These are phyloP conservation scores for Mystacides longicornis DNA, from an alignment of 2,888 invertebrate genomes.

Conservation along the genomic window DNA sequence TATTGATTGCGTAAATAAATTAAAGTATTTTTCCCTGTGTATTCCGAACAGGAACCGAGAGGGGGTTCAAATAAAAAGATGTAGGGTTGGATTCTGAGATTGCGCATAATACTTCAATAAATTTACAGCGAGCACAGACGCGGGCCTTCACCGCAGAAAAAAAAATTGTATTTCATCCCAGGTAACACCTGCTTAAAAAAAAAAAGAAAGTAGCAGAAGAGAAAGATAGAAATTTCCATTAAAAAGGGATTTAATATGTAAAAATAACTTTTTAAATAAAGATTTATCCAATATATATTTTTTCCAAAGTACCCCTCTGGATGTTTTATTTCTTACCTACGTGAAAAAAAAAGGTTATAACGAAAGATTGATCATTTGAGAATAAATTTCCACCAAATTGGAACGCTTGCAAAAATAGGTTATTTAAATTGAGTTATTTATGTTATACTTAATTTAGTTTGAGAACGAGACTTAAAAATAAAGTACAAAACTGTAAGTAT, in stretches of 20 bases:
- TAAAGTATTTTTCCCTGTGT: no score
- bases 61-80: background rate
- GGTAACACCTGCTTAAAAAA: slow-evolving; percentile 21
- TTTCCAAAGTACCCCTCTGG: background rate
- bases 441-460: no score
- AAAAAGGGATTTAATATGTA: slow-evolving; percentile 9
- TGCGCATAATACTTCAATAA: slow-evolving; percentile 27
- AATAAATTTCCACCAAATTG: no score
- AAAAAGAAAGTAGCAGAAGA: no score
- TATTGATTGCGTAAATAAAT: no score
- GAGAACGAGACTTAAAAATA: no score
- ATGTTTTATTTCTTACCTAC: no score
- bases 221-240: slow-evolving; percentile 8
- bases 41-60: background rate
- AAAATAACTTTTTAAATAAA: slow-evolving; percentile 4
- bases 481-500: no score
- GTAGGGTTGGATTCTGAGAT: slow-evolving; percentile 22
- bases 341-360: no score
- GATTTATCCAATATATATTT: slow-evolving; percentile 3
- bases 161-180: slow-evolving; percentile 13
- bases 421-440: no score
- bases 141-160: slow-evolving; percentile 20
- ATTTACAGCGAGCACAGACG: slow-evolving; percentile 21
- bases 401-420: no score
- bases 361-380: no score